Percentiles rank a stretch among this genome's conserved stretches.
phyloP scores from a whole-genome alignment of 2,797 vertebrate genomes.

The Decapterus maruadsi region DNA sequence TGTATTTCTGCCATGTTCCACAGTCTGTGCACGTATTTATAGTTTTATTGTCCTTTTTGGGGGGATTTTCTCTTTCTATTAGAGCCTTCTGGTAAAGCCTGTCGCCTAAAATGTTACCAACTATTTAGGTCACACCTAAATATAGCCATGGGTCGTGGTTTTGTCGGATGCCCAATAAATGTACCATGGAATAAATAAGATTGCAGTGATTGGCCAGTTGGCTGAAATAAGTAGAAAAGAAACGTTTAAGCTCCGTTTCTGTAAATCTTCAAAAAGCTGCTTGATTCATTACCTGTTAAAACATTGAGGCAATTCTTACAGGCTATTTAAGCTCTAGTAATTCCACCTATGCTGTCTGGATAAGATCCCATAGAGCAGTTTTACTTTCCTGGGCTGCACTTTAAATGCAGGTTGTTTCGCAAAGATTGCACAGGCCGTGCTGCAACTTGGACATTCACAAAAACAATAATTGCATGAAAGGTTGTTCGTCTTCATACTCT shows the following conservation, averaged over 20 bases:
- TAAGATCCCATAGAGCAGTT: conserved; percentile 24
- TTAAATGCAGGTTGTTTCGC: conserved; percentile 1
- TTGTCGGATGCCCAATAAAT: conserved; percentile 2
- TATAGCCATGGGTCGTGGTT: conserved; percentile 14
- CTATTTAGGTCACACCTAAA: neutral
- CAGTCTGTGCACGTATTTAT: neutral
- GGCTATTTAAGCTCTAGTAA: conserved; percentile 13
- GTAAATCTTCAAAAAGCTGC: neutral
- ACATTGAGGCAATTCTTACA: conserved; percentile 39
- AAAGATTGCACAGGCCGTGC: neutral
- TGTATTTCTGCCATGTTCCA: neutral
- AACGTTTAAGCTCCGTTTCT: neutral
- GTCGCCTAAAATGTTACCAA: neutral
- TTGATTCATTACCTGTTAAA: conserved; percentile 5
- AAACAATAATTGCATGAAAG: neutral
- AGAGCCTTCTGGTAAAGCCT: neutral
- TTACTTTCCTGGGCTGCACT: conserved; percentile 4
- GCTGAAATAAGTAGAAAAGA: neutral
- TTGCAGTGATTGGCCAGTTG: neutral
- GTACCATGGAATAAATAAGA: neutral
- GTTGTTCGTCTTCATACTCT: neutral
- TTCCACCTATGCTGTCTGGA: conserved; percentile 2
- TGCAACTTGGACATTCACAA: neutral
- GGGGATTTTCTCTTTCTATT: conserved; percentile 7
- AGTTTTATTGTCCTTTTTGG: neutral